phyloP scores from a whole-genome alignment of 2,888 invertebrate species.

The Lasioglossum marginatum region DNA sequence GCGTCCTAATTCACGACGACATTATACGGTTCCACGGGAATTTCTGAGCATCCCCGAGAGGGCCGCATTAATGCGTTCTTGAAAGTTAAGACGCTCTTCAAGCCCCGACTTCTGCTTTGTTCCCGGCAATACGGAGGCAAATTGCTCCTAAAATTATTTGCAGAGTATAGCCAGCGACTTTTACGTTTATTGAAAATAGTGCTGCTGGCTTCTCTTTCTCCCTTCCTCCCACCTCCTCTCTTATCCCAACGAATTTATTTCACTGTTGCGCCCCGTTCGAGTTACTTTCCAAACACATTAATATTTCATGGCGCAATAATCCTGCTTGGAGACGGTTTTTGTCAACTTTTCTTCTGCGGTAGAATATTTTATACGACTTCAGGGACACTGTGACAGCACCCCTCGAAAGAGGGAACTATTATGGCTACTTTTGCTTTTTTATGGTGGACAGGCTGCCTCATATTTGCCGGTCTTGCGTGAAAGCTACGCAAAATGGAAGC shows the following conservation, averaged over 20 bases:
- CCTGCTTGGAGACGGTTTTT: constrained; percentile 4
- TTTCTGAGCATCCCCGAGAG: constrained; percentile 52
- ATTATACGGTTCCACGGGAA: constrained; percentile 46
- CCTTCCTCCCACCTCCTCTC: too few species aligned
- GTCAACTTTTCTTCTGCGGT: not conserved
- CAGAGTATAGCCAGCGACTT: constrained; percentile 31
- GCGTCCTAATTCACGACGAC: constrained; percentile 51
- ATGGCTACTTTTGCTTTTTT: not conserved
- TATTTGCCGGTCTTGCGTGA: not conserved
- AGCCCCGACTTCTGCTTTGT: constrained; percentile 51
- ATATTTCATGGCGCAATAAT: constrained; percentile 12
- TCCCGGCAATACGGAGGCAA: constrained; percentile 30
- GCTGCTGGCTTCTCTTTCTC: not conserved
- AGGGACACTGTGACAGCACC: not conserved
- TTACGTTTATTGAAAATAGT: constrained; percentile 23
- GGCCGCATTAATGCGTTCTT: constrained; percentile 55
- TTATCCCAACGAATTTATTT: not conserved
- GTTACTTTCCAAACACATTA: not conserved
- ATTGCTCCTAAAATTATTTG: constrained; percentile 55
- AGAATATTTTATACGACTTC: not conserved
- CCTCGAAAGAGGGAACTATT: not conserved
- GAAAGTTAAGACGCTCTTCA: constrained; percentile 50
- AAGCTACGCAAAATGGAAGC: not conserved
- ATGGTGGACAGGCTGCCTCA: not conserved
- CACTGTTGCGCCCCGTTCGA: not conserved